phyloP scores from a whole-genome alignment of 1,140 invertebrate species.

The Drosophila rhopaloa region DNA sequence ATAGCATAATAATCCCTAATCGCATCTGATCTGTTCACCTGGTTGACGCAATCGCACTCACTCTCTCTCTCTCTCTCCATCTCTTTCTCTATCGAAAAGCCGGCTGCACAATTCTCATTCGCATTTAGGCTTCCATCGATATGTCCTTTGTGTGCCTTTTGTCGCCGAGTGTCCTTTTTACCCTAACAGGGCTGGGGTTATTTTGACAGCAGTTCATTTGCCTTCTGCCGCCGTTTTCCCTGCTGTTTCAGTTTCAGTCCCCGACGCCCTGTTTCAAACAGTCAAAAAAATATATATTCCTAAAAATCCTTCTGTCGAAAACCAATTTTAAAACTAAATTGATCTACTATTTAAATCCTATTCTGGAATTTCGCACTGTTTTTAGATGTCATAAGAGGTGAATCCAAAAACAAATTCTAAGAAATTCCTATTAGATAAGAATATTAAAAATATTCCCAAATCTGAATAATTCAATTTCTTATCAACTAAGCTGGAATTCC shows the following conservation, averaged over 20 bases:
- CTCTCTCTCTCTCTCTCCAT: conserved; percentile 8
- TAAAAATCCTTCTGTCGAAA: too few relatives aligned
- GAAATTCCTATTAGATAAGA: too few relatives aligned
- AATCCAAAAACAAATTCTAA: too few relatives aligned
- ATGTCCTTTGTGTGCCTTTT: conserved; percentile 63
- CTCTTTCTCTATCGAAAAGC: conserved; percentile 19
- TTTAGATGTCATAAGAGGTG: too few relatives aligned
- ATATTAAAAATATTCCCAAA: too few relatives aligned
- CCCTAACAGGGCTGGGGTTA: conserved; percentile 68
- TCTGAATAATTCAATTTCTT: too few relatives aligned
- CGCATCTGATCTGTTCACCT: conserved; percentile 82
- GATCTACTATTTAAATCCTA: too few relatives aligned
- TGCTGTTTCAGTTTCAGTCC: conserved; percentile 1
- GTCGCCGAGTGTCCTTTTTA: conserved; percentile 53
- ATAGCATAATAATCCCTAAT: conserved; percentile 84
- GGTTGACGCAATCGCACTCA: conserved; percentile 50
- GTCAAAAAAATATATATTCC: background rate
- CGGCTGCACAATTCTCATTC: conserved; percentile 68
- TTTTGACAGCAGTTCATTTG: conserved; percentile 83
- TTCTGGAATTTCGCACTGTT: too few relatives aligned
- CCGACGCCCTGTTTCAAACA: conserved; percentile 28
- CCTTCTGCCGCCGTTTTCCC: conserved; percentile 58
- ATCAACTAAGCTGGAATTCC: too few relatives aligned
- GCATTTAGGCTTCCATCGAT: conserved; percentile 59
- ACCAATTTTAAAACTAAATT: too few relatives aligned